phyloP scores from a whole-genome alignment of 2,888 invertebrate species.

The Drosophila gaucha region DNA sequence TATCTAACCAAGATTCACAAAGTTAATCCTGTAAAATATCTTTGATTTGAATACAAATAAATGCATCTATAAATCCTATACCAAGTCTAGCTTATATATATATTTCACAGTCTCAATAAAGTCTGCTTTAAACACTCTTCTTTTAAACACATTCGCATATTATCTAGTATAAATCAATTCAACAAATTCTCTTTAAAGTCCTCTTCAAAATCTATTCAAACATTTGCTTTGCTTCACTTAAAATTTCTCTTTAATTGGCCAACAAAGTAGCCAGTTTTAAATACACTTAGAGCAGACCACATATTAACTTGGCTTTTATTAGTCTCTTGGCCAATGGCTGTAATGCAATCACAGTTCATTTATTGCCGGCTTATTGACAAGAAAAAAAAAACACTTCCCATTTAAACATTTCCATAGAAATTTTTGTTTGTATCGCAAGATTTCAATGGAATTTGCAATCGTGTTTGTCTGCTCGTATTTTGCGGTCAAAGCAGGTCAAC shows the following conservation, averaged over 20 bases:
- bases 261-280: conserved; percentile 7
- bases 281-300: conserved; percentile 4
- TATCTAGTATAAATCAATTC: not conserved
- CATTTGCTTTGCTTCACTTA: too few relatives aligned
- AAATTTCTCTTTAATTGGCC: conserved; percentile 4
- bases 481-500: conserved; percentile 36
- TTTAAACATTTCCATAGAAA: conserved; percentile 3
- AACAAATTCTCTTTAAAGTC: not conserved
- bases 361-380: conserved; percentile 9
- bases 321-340: not conserved
- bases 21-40: too few relatives aligned
- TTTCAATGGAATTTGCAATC: conserved; percentile 17
- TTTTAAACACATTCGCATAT: not conserved
- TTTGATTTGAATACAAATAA: too few relatives aligned
- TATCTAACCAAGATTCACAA: too few relatives aligned
- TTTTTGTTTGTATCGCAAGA: not conserved
- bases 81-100: too few relatives aligned
- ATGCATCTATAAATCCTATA: too few relatives aligned
- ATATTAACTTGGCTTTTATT: conserved; percentile 13
- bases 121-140: too few relatives aligned
- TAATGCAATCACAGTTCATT: conserved; percentile 1
- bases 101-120: too few relatives aligned
- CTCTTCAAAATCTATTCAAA: not conserved
- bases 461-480: conserved; percentile 6
- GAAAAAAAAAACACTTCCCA: not conserved